phyloP scores from a whole-genome alignment of 53 echinoderm and acorn worm species.

The Zoroaster sp. region DNA sequence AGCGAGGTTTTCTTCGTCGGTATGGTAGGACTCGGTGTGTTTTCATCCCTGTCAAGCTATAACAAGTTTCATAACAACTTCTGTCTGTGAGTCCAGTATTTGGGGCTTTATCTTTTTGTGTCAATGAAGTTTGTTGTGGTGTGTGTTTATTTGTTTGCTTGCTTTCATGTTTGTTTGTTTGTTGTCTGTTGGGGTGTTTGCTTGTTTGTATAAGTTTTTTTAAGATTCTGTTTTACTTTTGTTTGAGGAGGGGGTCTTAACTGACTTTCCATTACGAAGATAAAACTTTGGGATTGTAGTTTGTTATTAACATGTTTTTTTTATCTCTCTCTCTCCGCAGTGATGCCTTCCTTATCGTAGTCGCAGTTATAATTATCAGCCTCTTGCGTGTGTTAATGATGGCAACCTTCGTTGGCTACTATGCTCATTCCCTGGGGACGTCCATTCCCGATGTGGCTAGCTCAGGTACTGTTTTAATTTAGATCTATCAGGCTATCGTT shows the following conservation, averaged over 20 bases:
- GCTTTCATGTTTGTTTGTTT: not conserved
- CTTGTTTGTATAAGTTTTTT: no score
- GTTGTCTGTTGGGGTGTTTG: no score
- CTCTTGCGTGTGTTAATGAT: not conserved
- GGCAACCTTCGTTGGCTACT: not conserved
- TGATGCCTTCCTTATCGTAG: not conserved
- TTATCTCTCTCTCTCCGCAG: not conserved
- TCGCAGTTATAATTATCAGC: not conserved
- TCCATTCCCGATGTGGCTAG: not conserved
- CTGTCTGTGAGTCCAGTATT: slow-evolving; percentile 9
- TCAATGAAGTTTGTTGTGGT: no score
- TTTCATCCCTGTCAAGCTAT: slow-evolving; percentile 17
- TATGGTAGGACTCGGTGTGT: not conserved
- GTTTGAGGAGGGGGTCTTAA: no score
- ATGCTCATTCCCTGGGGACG: not conserved
- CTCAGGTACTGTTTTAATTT: not conserved
- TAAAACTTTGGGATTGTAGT: no score
- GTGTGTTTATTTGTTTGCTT: no score
- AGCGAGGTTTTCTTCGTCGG: not conserved
- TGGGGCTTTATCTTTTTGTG: no score
- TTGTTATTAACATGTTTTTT: not conserved
- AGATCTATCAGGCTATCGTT: no score
- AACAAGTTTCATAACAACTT: slow-evolving; percentile 47
- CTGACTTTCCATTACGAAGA: no score
- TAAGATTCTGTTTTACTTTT: no score